phyloP scores from a whole-genome alignment of 1,140 invertebrate species.

The Listronotus oregonensis region DNA sequence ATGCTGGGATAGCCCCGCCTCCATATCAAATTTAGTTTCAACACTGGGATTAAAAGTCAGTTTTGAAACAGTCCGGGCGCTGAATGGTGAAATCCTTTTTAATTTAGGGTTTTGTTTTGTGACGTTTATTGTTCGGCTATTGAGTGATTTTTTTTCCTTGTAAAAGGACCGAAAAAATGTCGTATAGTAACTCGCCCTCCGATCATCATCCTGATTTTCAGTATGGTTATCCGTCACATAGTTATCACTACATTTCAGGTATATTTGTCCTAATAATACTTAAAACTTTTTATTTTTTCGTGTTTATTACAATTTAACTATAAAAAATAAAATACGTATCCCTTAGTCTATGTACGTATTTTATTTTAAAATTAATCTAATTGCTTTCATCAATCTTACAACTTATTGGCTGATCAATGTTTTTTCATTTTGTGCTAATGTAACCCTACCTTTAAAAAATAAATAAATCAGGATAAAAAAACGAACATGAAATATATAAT shows the following conservation, averaged over 20 bases:
- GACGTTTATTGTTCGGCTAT: slow-evolving; percentile 4
- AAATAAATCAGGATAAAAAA: too few relatives aligned
- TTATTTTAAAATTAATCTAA: too few relatives aligned
- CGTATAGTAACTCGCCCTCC: slow-evolving; percentile 41
- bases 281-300: too few relatives aligned
- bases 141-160: slow-evolving; percentile 11
- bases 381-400: too few relatives aligned
- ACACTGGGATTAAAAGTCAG: slow-evolving; percentile 14
- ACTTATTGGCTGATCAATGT: too few relatives aligned
- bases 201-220: slow-evolving; percentile 43
- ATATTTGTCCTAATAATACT: slow-evolving; percentile 13
- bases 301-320: too few relatives aligned
- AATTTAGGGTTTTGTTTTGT: slow-evolving; percentile 16
- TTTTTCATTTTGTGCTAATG: too few relatives aligned
- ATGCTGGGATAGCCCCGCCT: slow-evolving; percentile 26
- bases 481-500: too few relatives aligned
- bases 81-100: slow-evolving; percentile 22
- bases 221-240: slow-evolving; percentile 38
- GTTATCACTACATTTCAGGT: slow-evolving; percentile 44
- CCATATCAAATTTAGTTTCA: slow-evolving; percentile 22
- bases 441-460: too few relatives aligned
- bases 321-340: background rate
- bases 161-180: slow-evolving; percentile 30
- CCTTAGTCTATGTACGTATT: too few relatives aligned
- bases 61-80: slow-evolving; percentile 35